phyloP scores from a whole-genome alignment of 2,113 vertebrate genomes.

The Chroicocephalus ridibundus region DNA sequence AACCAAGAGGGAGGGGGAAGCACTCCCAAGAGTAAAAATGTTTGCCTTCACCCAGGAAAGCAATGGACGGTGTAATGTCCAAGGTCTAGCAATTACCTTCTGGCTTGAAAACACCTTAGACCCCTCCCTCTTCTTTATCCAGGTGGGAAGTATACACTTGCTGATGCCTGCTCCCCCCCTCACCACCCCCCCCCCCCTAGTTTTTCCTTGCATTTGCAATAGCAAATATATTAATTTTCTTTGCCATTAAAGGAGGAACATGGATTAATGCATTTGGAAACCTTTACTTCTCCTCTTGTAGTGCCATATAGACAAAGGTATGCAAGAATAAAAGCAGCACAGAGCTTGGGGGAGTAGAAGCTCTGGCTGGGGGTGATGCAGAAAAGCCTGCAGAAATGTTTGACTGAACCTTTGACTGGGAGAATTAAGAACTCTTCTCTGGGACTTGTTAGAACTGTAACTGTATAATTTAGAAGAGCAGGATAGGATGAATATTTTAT shows the following conservation, averaged over 20 bases:
- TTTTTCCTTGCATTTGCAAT: background rate
- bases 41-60: background rate
- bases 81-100: background rate
- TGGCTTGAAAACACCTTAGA: background rate
- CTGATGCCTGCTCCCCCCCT: background rate
- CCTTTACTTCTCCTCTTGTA: background rate
- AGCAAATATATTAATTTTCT: background rate
- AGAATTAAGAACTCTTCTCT: conserved; percentile 32
- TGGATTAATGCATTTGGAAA: conserved; percentile 14
- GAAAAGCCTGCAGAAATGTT: conserved; percentile 41
- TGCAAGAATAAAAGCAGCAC: background rate
- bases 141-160: background rate
- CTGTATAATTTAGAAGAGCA: conserved; percentile 47
- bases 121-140: background rate
- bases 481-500: conserved; percentile 67
- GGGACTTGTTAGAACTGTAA: conserved; percentile 57
- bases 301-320: background rate
- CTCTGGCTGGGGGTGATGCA: conserved; percentile 2
- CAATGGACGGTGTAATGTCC: background rate
- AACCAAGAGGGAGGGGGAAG: background rate
- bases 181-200: too few relatives aligned
- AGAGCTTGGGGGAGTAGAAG: background rate
- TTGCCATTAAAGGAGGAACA: background rate
- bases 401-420: conserved; percentile 32
- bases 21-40: background rate